phyloP scores from a whole-genome alignment of 2,797 vertebrate species.

The Sebastes hopkinsi region DNA sequence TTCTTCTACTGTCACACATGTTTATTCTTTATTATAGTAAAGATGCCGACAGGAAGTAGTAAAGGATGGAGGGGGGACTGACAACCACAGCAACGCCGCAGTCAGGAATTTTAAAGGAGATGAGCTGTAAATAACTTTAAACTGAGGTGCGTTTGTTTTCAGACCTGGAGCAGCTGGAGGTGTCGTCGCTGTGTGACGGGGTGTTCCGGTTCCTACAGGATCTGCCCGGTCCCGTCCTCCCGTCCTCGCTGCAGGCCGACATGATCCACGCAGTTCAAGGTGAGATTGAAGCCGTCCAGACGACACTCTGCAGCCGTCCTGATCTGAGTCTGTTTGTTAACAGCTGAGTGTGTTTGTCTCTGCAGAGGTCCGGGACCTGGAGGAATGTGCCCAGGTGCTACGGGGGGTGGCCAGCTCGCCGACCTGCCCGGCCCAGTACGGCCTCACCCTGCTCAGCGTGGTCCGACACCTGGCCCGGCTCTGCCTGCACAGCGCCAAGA shows the following conservation, averaged over 20 bases:
- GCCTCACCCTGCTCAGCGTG: constrained; percentile 90
- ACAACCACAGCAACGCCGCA: no score
- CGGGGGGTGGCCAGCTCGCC: constrained; percentile 86
- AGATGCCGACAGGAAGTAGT: no score
- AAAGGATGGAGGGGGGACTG: no score
- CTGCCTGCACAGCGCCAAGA: constrained; percentile 84
- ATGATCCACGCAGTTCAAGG: constrained; percentile 88
- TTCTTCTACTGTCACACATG: neutral
- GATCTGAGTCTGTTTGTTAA: neutral
- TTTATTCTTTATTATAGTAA: no score
- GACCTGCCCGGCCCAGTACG: constrained; percentile 87
- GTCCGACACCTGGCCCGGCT: constrained; percentile 90
- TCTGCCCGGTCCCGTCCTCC: constrained; percentile 89
- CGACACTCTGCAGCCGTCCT: neutral
- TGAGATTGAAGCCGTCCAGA: constrained; percentile 45
- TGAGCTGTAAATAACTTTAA: neutral
- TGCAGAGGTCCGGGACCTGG: constrained; percentile 86
- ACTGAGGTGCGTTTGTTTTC: constrained; percentile 44
- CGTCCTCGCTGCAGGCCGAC: constrained; percentile 85
- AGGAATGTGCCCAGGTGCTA: constrained; percentile 88
- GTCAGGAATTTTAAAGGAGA: no score
- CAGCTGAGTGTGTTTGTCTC: neutral
- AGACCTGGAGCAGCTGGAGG: constrained; percentile 88
- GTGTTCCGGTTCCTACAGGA: constrained; percentile 90
- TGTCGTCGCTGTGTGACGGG: constrained; percentile 84